Conservation (phyloP, 2,113 vertebrate genomes). For the Pipa parva region DNA sequence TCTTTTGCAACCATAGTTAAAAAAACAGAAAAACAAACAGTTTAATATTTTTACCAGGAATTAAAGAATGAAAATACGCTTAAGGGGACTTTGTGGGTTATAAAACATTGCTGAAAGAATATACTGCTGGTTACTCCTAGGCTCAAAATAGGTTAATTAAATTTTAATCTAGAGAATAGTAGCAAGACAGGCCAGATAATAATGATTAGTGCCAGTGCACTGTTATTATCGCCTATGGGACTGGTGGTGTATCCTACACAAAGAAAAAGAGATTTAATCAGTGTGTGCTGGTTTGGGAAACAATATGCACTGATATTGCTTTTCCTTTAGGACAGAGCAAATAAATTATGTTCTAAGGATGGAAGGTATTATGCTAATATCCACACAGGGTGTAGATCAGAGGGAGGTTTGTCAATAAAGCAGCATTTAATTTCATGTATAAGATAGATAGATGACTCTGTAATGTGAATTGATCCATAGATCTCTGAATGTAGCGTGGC, state of each 20-base stretch:
- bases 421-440: slow-evolving; percentile 32
- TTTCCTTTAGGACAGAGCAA: slow-evolving; percentile 28
- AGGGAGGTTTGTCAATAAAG: slow-evolving; percentile 34
- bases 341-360: slow-evolving; percentile 35
- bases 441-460: slow-evolving; percentile 18
- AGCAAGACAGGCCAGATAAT: slow-evolving; percentile 22
- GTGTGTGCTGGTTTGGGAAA: background rate
- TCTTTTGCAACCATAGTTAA: background rate
- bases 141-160: background rate
- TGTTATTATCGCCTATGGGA: slow-evolving; percentile 19
- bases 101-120: background rate
- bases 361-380: slow-evolving; percentile 2
- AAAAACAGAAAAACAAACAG: background rate
- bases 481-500: slow-evolving; percentile 12
- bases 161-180: slow-evolving; percentile 1
- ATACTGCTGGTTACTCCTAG: background rate
- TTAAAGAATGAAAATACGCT: background rate
- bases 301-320: slow-evolving; percentile 31
- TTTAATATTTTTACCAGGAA: background rate
- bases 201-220: slow-evolving; percentile 19
- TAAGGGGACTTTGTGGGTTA: background rate
- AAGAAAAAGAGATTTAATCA: slow-evolving; percentile 39
- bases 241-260: slow-evolving; percentile 16
- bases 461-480: slow-evolving; percentile 14
- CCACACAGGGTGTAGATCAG: slow-evolving; percentile 23